A percentile compares a stretch with the other conserved stretches of the same genome.
These are phyloP conservation scores for Salvelinus fontinalis DNA, from an alignment of 2,113 vertebrate species.

Conservation along the genomic window DNA sequence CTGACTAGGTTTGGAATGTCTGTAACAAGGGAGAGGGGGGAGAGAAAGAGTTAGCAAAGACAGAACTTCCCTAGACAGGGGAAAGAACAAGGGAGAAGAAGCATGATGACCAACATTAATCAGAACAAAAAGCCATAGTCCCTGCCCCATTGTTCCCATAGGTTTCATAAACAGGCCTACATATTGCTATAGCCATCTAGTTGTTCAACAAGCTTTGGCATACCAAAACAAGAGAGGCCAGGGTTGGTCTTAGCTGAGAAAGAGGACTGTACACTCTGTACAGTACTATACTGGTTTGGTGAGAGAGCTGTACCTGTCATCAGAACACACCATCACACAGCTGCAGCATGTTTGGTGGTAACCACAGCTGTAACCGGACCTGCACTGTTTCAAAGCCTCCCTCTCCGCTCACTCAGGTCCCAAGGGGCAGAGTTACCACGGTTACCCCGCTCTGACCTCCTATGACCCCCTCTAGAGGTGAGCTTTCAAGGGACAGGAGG, in stretches of 20 bases:
- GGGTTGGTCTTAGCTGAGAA: conserved; percentile 9
- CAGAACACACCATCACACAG: conserved; percentile 41
- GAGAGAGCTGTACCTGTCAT: conserved; percentile 53
- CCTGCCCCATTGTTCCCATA: neutral
- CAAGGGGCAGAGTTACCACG: conserved; percentile 43
- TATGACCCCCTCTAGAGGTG: conserved; percentile 33
- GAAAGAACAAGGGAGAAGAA: neutral
- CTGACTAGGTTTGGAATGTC: neutral
- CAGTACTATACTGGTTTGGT: neutral
- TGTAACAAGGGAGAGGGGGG: neutral
- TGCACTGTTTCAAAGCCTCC: conserved; percentile 58
- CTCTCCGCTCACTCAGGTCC: conserved; percentile 46
- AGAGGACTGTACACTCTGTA: neutral
- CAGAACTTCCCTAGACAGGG: neutral
- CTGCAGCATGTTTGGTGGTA: conserved; percentile 51
- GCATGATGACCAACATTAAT: neutral
- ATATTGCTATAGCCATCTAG: neutral
- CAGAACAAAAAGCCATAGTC: neutral
- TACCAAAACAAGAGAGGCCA: neutral
- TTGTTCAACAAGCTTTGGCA: neutral
- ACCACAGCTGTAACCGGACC: conserved; percentile 65
- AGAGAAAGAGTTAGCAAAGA: conserved; percentile 11
- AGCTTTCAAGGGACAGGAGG: conserved; percentile 7
- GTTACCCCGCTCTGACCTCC: conserved; percentile 36
- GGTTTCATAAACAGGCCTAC: neutral